phyloP scores from a whole-genome alignment of 1,140 invertebrate species.

The Pristionchus pacificus region DNA sequence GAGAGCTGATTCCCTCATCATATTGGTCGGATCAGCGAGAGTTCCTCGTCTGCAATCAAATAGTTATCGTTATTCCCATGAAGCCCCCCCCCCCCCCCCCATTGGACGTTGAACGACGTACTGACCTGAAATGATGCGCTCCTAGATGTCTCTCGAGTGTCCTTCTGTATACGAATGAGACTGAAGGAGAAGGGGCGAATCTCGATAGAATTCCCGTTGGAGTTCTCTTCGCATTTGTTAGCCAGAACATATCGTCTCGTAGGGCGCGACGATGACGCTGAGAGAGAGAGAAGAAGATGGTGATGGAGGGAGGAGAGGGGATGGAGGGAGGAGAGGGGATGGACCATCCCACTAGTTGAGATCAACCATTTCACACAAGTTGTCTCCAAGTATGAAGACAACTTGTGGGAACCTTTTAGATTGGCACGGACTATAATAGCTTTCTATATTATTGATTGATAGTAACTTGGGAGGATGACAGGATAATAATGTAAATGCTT shows the following conservation, averaged over 20 bases:
- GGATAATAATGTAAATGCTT: constrained; percentile 7
- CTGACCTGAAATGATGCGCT: constrained; percentile 27
- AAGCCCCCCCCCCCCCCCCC: neutral
- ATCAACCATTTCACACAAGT: no score
- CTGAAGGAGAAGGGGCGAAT: constrained; percentile 53
- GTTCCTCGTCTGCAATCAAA: constrained; percentile 45
- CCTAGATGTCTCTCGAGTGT: constrained; percentile 50
- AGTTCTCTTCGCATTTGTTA: constrained; percentile 51
- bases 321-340: no score
- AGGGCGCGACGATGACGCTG: constrained; percentile 54
- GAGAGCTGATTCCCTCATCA: constrained; percentile 43
- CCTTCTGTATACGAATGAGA: constrained; percentile 52
- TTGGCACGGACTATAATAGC: no score
- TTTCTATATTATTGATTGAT: no score
- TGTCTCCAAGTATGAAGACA: no score
- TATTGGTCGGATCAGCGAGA: constrained; percentile 52
- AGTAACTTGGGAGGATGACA: neutral
- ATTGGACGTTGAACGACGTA: neutral
- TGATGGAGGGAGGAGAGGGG: neutral
- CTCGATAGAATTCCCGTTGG: constrained; percentile 46
- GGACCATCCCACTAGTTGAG: no score
- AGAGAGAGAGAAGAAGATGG: neutral
- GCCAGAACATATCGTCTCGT: constrained; percentile 55
- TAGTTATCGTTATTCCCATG: constrained; percentile 6
- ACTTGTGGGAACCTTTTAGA: no score